A percentile compares a stretch with the other conserved stretches of the same genome.
These are phyloP conservation scores for Sebastes baramenuke DNA, from an alignment of 2,797 vertebrate species.

Conservation along the genomic window DNA sequence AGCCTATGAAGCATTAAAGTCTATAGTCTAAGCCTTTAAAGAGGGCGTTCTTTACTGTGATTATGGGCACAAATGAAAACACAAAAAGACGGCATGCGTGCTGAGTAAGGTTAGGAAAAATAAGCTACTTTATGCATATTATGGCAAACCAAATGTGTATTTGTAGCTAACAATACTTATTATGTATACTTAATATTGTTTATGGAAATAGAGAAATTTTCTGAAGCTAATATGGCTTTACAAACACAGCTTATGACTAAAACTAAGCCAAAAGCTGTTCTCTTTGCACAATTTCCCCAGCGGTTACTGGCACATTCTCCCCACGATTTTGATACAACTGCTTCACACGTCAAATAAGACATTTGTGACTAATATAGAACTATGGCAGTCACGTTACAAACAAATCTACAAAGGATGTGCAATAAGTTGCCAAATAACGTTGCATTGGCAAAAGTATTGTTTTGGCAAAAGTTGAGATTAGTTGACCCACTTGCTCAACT, in stretches of 20 bases:
- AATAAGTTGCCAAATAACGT: too few species aligned
- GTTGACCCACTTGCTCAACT: too few species aligned
- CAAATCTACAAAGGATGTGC: too few species aligned
- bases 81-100: neutral
- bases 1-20: constrained; percentile 36
- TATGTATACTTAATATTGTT: constrained; percentile 16
- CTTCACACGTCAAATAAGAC: neutral
- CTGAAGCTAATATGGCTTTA: constrained; percentile 3
- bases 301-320: neutral
- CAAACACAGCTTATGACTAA: constrained; percentile 2
- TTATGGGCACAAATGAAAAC: constrained; percentile 28
- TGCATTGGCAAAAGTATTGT: too few species aligned
- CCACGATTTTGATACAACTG: neutral
- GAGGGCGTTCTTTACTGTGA: constrained; percentile 31
- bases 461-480: too few species aligned
- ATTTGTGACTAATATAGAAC: neutral
- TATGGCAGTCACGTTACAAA: neutral
- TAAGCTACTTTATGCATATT: neutral
- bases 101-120: constrained; percentile 14
- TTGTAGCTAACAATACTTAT: constrained; percentile 6
- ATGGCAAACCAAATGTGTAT: constrained; percentile 1
- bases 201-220: constrained; percentile 28
- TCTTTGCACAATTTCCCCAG: neutral
- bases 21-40: constrained; percentile 41
- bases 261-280: neutral